Conservation (phyloP, 53 echinoderm and acorn worm species). For the Actinopyga echinites region DNA sequence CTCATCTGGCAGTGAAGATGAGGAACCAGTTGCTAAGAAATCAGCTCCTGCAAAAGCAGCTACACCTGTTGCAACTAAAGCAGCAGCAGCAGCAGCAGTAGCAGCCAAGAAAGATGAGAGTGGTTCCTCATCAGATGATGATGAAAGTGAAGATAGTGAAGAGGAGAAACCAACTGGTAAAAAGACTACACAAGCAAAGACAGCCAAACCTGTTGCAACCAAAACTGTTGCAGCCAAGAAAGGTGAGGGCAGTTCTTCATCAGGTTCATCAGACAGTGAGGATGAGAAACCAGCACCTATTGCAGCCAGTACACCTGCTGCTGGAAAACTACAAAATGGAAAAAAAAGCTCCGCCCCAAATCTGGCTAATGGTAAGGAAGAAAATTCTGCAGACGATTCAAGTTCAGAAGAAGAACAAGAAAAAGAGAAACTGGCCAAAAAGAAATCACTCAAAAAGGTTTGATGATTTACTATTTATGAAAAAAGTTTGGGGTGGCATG, state of each 20-base stretch:
- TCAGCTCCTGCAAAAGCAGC: neutral
- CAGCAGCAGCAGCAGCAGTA: too few species aligned
- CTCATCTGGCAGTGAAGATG: constrained; percentile 34
- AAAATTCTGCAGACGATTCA: constrained; percentile 30
- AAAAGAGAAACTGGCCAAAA: constrained; percentile 21
- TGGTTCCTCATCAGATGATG: constrained; percentile 10
- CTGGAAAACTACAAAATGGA: neutral
- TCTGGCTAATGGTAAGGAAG: neutral
- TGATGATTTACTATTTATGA: too few species aligned
- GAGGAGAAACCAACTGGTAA: constrained; percentile 35
- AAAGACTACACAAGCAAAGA: neutral
- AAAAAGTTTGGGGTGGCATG: too few species aligned
- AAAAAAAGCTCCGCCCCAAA: constrained; percentile 22
- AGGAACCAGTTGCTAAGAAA: constrained; percentile 36
- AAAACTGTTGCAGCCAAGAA: constrained; percentile 18
- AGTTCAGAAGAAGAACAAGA: neutral
- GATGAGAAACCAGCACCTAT: constrained; percentile 53
- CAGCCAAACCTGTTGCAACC: constrained; percentile 1
- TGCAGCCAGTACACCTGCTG: constrained; percentile 30
- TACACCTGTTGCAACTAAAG: constrained; percentile 26
- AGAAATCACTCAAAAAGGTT: constrained; percentile 10
- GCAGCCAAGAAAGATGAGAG: constrained; percentile 27
- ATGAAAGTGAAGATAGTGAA: constrained; percentile 19
- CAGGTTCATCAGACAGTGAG: constrained; percentile 68
- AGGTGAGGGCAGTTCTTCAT: constrained; percentile 18